Base-by-base conservation (phyloP, 2,888 invertebrate species). In the Dastarcus helophoroides region DNA sequence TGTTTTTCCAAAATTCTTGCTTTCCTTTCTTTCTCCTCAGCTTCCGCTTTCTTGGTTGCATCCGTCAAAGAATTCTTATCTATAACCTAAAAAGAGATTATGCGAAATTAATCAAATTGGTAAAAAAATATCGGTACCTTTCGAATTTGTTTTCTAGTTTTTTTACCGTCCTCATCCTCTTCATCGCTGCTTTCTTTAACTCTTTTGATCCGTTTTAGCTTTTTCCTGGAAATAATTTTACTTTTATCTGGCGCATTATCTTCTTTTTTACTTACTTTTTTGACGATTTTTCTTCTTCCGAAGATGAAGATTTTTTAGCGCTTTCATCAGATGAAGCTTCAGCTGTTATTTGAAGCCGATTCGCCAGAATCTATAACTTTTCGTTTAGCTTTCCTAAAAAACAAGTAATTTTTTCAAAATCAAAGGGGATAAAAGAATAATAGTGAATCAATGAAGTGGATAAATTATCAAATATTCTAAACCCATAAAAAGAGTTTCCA, bases 1-100 rank as follows among this genome's bases (percentile, higher is more conserved):
- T 94, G 93, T 42, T 88, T 76, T 41, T 94, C 91, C 14, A 77
- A 68, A 33, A 98, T 85, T 52, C 98, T 75, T 44, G 77, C 80
- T 26, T 85, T 74, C 16, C 97, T 71, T 48, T 91, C 89, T 44
- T 81, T 80, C 57, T 98, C 98, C 39, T 84, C 81, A 38, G 81
- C 77, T 21, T 88, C 88, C 1, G 97, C 97, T 52, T 76, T 76
- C 55, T 83, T 83, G 0, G 97, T 97, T 25, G 78, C 76, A 44
- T 82, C 77, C 35, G 80, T 76, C 29, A 86, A 62, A 46, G 80
- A 75, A 45, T 76, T 76, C 46, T 67, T 66, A 41, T 65, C 67
- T 33, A 71, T 48, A 24, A 68, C 55, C 55, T 56, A 37, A 30
- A 40, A 35, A 38, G 4, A 3, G 14, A 32, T 11, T 11, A 12